Evolutionary conservation across 2,888 invertebrate genomes (phyloP).

Genomic region (Spodoptera littoralis): DNA sequence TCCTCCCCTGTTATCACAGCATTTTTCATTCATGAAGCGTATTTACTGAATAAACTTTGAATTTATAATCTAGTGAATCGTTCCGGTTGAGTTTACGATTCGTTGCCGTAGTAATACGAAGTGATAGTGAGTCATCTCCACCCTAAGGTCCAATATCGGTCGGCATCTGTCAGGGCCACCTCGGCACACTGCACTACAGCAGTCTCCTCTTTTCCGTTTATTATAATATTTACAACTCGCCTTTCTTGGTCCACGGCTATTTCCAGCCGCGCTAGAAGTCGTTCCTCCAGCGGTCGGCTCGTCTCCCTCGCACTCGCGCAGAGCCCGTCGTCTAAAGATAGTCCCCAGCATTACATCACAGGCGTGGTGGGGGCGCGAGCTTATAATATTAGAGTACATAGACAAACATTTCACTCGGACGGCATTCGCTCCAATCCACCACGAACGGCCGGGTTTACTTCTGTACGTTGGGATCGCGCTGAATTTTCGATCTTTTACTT

Average conservation of each 20-base stretch:
- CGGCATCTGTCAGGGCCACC: conserved; percentile 76
- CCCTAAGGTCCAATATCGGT: conserved; percentile 71
- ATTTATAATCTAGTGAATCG: conserved; percentile 56
- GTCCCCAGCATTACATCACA: conserved; percentile 85
- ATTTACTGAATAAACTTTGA: conserved; percentile 58
- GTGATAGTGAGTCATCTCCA: conserved; percentile 59
- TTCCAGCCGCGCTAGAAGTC: conserved; percentile 83
- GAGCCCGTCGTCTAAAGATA: conserved; percentile 81
- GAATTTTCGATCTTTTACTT: conserved; percentile 62
- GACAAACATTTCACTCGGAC: conserved; percentile 86
- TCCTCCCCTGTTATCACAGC: conserved; percentile 59
- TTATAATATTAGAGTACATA: conserved; percentile 89
- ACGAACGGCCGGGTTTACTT: conserved; percentile 76
- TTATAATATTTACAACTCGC: conserved; percentile 89
- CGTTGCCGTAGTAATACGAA: conserved; percentile 39
- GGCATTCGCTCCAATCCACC: conserved; percentile 83
- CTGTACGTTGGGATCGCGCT: conserved; percentile 71
- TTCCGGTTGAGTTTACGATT: conserved; percentile 54
- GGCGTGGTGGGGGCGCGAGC: conserved; percentile 84
- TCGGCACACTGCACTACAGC: conserved; percentile 89
- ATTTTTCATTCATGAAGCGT: conserved; percentile 71
- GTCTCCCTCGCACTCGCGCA: conserved; percentile 75
- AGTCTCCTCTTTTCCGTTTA: conserved; percentile 84
- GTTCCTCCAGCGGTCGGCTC: conserved; percentile 76
- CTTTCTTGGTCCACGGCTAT: conserved; percentile 90